phyloP scores from a whole-genome alignment of 2,113 vertebrate genomes.

The Urocolius indicus region DNA sequence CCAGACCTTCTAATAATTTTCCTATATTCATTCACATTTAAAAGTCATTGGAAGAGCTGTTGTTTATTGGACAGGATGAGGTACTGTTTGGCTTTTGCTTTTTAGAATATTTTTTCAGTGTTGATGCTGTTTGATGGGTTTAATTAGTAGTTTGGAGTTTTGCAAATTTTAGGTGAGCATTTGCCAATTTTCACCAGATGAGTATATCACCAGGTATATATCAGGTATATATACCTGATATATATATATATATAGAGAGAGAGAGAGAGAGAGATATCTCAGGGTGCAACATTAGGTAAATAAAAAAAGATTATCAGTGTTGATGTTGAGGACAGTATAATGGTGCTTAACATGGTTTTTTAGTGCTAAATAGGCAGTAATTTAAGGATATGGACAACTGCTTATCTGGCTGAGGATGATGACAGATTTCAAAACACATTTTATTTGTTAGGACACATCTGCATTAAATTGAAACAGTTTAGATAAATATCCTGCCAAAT shows the following conservation, averaged over 20 bases:
- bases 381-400: background rate
- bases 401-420: background rate
- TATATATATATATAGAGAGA: too few relatives aligned
- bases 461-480: constrained; percentile 19
- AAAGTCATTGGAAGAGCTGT: background rate
- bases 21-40: background rate
- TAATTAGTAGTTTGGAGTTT: background rate
- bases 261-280: too few relatives aligned
- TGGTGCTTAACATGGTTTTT: background rate
- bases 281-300: background rate
- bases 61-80: background rate
- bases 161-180: background rate
- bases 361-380: background rate
- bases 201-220: background rate
- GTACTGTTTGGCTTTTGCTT: background rate
- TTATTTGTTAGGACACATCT: constrained; percentile 41
- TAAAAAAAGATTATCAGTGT: background rate
- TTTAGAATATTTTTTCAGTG: background rate
- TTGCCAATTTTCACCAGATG: background rate
- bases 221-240: background rate
- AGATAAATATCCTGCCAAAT: constrained; percentile 45
- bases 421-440: constrained; percentile 11
- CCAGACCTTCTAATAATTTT: background rate
- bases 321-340: background rate
- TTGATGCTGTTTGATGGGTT: background rate